These are phyloP conservation scores for Pavo muticus DNA, from an alignment of 2,113 vertebrate genomes.

Conservation along the genomic window DNA sequence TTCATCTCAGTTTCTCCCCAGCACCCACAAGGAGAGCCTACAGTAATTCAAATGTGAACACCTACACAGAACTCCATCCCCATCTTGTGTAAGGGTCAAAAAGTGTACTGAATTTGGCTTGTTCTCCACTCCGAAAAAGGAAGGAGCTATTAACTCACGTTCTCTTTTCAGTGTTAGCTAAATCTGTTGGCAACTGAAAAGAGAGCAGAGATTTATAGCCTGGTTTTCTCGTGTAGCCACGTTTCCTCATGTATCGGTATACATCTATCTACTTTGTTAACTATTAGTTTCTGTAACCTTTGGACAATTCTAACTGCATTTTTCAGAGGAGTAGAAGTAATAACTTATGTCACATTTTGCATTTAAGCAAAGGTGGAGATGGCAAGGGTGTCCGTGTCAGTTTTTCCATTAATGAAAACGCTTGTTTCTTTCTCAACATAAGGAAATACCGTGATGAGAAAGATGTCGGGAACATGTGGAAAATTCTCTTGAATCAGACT, in stretches of 20 bases:
- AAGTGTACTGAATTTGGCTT: not conserved
- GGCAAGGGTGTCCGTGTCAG: not conserved
- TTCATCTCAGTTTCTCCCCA: not conserved
- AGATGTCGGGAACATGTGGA: not conserved
- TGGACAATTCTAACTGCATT: not conserved
- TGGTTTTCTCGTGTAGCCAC: not conserved
- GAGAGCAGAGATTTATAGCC: not conserved
- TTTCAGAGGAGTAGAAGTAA: not conserved
- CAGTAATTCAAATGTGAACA: conserved; percentile 21
- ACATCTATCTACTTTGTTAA: not conserved
- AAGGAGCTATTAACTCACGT: not conserved
- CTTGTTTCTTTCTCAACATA: not conserved
- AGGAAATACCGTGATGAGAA: not conserved
- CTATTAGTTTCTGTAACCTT: not conserved
- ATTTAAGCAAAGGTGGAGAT: not conserved
- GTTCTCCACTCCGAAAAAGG: not conserved
- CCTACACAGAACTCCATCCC: not conserved
- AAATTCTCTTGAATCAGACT: not conserved
- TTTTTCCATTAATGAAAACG: not conserved
- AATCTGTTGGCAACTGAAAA: not conserved
- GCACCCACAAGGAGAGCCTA: not conserved
- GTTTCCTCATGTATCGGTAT: not conserved
- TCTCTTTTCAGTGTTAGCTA: not conserved
- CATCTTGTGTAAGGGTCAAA: not conserved
- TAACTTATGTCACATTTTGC: not conserved